Evolutionary conservation across 2,797 vertebrate species (phyloP).

Genomic region (Naso thynnoides): DNA sequence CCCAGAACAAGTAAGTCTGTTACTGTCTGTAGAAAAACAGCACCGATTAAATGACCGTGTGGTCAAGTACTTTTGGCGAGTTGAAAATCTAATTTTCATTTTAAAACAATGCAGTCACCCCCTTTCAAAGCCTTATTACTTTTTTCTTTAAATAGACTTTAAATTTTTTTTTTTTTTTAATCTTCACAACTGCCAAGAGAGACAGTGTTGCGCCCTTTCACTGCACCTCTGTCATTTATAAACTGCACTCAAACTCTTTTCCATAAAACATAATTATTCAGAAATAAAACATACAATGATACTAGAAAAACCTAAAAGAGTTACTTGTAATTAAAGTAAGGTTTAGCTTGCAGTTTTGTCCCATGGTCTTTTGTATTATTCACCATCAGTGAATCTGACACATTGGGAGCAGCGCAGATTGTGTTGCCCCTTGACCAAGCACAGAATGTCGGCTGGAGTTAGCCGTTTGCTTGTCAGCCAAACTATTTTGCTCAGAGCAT

Average conservation of each 20-base stretch:
- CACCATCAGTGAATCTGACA: conserved; percentile 68
- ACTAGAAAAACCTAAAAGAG: background rate
- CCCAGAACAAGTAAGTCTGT: conserved; percentile 93
- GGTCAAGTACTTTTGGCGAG: conserved; percentile 10
- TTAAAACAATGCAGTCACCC: background rate
- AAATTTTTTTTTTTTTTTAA: too few species aligned
- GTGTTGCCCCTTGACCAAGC: conserved; percentile 66
- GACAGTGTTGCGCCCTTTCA: background rate
- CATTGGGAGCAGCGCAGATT: conserved; percentile 65
- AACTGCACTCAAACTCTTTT: background rate
- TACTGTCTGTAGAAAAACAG: background rate
- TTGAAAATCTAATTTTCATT: conserved; percentile 22
- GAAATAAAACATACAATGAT: background rate
- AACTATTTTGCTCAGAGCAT: conserved; percentile 61
- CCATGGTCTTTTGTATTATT: conserved; percentile 49
- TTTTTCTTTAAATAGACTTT: background rate
- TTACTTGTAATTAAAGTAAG: conserved; percentile 38
- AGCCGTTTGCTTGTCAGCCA: conserved; percentile 60
- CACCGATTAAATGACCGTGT: background rate
- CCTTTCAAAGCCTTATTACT: background rate
- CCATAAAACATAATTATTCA: background rate
- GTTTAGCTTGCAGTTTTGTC: conserved; percentile 37
- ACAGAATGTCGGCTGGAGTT: conserved; percentile 66
- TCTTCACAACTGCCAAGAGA: too few species aligned
- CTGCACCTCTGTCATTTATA: too few species aligned